Conservation (phyloP, 2,113 vertebrate genomes). For the Pterocles gutturalis region DNA sequence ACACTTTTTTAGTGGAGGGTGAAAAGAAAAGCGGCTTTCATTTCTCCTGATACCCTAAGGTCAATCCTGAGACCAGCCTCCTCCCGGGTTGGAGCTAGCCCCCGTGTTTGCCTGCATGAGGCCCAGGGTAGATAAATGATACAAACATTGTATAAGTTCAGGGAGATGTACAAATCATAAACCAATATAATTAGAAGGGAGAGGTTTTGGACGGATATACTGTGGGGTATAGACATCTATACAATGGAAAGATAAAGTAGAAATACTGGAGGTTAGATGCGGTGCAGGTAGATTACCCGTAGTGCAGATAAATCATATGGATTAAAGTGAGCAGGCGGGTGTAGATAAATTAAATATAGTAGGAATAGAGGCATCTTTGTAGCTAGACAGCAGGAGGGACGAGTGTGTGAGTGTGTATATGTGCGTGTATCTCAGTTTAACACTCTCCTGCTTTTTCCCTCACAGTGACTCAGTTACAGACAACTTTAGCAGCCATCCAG, state of each 20-base stretch:
- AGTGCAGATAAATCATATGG: conserved; percentile 67
- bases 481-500: conserved; percentile 90
- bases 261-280: conserved; percentile 73
- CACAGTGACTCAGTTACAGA: conserved; percentile 92
- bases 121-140: conserved; percentile 58
- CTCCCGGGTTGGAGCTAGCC: neutral
- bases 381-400: conserved; percentile 23
- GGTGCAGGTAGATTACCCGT: conserved; percentile 68
- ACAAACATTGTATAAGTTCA: conserved; percentile 18
- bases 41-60: neutral
- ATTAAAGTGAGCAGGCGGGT: conserved; percentile 48
- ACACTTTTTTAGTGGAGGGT: neutral
- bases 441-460: conserved; percentile 28
- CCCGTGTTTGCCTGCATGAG: neutral
- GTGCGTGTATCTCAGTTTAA: neutral
- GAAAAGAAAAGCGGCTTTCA: neutral
- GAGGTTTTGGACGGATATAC: conserved; percentile 74
- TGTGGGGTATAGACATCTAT: conserved; percentile 74
- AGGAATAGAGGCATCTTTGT: conserved; percentile 38
- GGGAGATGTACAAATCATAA: conserved; percentile 68
- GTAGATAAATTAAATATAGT: conserved; percentile 54
- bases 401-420: neutral
- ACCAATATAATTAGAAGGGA: conserved; percentile 77
- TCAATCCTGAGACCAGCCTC: neutral
- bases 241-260: conserved; percentile 75